A percentile compares a stretch with the other conserved stretches of the same genome.
These are phyloP conservation scores for Taxidea taxus DNA, from an alignment of 2,113 vertebrate genomes.

Conservation along the genomic window DNA sequence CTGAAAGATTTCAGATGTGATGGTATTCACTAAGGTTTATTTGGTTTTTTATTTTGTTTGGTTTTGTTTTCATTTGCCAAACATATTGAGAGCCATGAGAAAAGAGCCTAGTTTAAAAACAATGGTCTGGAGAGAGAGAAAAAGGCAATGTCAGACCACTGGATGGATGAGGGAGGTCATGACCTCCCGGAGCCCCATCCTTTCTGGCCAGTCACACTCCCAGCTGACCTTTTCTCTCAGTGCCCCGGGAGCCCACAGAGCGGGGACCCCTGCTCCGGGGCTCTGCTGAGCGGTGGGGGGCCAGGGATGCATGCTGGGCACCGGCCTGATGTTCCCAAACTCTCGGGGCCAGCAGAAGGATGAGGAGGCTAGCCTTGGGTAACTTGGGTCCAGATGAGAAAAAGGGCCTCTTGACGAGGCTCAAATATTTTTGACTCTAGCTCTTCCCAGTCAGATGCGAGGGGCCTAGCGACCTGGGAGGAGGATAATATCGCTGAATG, in stretches of 20 bases:
- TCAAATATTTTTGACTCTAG: neutral
- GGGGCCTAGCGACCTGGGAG: neutral
- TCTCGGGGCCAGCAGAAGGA: neutral
- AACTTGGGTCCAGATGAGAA: neutral
- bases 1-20: neutral
- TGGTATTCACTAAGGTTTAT: neutral
- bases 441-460: neutral
- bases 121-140: slow-evolving; percentile 38
- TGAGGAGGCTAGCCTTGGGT: neutral
- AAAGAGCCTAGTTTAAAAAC: slow-evolving; percentile 43
- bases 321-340: neutral
- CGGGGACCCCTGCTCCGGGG: neutral
- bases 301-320: neutral
- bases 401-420: neutral
- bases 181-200: neutral
- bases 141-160: neutral
- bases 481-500: neutral
- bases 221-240: neutral
- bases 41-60: neutral
- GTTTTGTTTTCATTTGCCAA: slow-evolving; percentile 15
- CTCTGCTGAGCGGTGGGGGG: neutral
- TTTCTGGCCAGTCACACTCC: slow-evolving; percentile 15
- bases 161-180: slow-evolving; percentile 42
- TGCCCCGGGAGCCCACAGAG: neutral
- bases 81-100: neutral